Evolutionary conservation across 2,797 vertebrate genomes (phyloP).

Genomic region (Novumbra hubbsi): DNA sequence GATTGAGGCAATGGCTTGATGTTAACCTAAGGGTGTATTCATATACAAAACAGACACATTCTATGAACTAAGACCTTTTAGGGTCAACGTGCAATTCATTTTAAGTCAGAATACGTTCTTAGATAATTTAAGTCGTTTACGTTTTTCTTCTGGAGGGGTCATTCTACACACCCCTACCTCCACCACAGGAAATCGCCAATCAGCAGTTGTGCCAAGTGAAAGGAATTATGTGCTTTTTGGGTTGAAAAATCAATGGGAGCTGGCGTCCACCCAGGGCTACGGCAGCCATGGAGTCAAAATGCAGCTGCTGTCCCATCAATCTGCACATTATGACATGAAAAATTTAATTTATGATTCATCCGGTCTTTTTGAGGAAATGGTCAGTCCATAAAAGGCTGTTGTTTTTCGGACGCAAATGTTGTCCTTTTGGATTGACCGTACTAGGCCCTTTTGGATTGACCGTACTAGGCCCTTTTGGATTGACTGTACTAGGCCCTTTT

Average conservation of each 20-base stretch:
- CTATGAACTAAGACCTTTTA: constrained; percentile 28
- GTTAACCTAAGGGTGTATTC: constrained; percentile 49
- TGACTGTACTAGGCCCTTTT: constrained; percentile 1
- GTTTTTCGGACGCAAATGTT: background rate
- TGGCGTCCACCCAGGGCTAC: background rate
- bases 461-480: background rate
- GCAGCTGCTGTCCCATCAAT: constrained; percentile 22
- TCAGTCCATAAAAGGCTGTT: constrained; percentile 6
- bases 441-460: constrained; percentile 3
- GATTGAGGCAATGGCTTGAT: constrained; percentile 53
- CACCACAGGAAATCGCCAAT: constrained; percentile 5
- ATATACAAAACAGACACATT: constrained; percentile 33
- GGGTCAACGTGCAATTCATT: constrained; percentile 36
- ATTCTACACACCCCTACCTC: background rate
- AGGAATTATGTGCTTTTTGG: background rate
- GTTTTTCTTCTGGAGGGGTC: background rate
- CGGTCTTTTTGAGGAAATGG: constrained; percentile 27
- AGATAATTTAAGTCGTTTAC: constrained; percentile 4
- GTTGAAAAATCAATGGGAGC: background rate
- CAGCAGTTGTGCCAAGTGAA: constrained; percentile 10
- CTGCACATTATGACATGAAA: constrained; percentile 20
- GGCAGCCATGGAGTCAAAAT: background rate
- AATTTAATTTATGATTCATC: constrained; percentile 11
- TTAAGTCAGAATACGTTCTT: background rate
- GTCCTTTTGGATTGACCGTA: background rate